These are phyloP conservation scores for Delia radicum DNA, from an alignment of 1,140 invertebrate genomes.

Conservation along the genomic window DNA sequence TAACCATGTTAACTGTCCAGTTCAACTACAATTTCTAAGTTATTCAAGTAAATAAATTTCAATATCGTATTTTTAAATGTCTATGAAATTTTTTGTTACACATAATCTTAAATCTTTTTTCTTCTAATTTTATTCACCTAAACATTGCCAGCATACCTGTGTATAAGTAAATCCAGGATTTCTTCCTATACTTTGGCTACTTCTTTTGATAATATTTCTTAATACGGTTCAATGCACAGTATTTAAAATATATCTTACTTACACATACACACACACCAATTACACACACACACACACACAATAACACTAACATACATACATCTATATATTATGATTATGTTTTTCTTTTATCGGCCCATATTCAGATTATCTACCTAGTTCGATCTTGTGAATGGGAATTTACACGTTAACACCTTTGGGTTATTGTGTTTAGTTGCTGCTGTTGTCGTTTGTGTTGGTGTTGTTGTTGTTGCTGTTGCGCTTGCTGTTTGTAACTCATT, in stretches of 20 bases:
- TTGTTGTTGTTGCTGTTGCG: background rate
- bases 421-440: background rate
- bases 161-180: background rate
- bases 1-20: no score
- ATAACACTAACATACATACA: no score
- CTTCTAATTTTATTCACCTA: no score
- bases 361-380: background rate
- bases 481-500: background rate
- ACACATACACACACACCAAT: background rate
- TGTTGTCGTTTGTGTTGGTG: background rate
- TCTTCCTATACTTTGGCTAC: background rate
- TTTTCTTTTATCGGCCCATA: background rate
- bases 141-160: no score
- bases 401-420: conserved; percentile 17
- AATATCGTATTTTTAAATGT: no score
- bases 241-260: background rate
- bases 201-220: background rate
- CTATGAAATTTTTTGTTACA: no score
- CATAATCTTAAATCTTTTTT: no score
- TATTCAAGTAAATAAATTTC: no score
- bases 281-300: background rate
- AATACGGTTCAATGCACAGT: background rate
- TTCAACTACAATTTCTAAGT: no score
- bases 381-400: conserved; percentile 16
- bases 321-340: background rate